A percentile compares a stretch with the other conserved stretches of the same genome.
phyloP scores from a whole-genome alignment of 2,888 invertebrate genomes.

The Aspidiotus rigidus region DNA sequence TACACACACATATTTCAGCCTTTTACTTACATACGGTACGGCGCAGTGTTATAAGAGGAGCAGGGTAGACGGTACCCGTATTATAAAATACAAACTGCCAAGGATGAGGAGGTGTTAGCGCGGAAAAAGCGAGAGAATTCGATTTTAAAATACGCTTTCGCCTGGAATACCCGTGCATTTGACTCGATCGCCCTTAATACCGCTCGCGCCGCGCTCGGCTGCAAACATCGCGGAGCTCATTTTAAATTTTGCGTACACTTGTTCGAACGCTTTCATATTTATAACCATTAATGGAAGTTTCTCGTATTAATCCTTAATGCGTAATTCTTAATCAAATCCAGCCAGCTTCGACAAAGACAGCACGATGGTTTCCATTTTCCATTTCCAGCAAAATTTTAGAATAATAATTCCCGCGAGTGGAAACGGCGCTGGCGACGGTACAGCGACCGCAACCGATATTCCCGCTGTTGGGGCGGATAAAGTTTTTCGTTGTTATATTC shows the following conservation, averaged over 20 bases:
- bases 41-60: not conserved
- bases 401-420: slow-evolving; percentile 10
- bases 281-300: slow-evolving; percentile 30
- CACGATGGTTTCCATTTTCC: slow-evolving; percentile 21
- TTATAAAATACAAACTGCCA: slow-evolving; percentile 2
- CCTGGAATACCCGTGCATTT: too few species aligned
- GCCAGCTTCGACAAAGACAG: slow-evolving; percentile 15
- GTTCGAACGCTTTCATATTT: slow-evolving; percentile 25
- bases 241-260: not conserved
- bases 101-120: not conserved
- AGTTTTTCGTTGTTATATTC: too few species aligned
- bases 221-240: not conserved
- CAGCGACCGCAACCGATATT: too few species aligned
- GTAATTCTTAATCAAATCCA: slow-evolving; percentile 26
- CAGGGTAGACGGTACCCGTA: not conserved
- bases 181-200: too few species aligned
- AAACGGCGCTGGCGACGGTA: too few species aligned
- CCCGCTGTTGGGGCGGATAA: too few species aligned
- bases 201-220: not conserved
- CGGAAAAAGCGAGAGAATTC: slow-evolving; percentile 2
- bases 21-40: slow-evolving; percentile 1
- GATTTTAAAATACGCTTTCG: not conserved
- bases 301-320: slow-evolving; percentile 29
- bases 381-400: slow-evolving; percentile 17
- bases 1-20: not conserved